Evolutionary conservation across 2,888 invertebrate genomes (phyloP).

Genomic region (Tenthredo livida): DNA sequence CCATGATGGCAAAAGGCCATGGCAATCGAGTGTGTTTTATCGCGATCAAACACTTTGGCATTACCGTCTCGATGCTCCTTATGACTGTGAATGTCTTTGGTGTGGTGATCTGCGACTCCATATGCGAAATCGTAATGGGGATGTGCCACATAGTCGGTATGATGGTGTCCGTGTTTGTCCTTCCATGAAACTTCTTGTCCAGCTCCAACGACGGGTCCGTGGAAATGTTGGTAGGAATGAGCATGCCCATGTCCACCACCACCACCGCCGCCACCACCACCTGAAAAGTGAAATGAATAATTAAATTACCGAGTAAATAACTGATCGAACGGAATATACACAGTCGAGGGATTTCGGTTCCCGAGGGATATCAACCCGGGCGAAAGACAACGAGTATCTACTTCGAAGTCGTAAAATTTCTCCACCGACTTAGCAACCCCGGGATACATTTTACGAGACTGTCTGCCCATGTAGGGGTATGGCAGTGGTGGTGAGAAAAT

Average conservation of each 20-base stretch:
- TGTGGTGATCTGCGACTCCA: slow-evolving; percentile 67
- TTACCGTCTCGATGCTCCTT: slow-evolving; percentile 69
- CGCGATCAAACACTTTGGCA: background rate
- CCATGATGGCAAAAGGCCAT: background rate
- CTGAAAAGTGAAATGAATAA: slow-evolving; percentile 41
- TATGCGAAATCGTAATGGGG: slow-evolving; percentile 67
- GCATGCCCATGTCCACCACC: slow-evolving; percentile 56
- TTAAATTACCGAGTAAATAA: slow-evolving; percentile 40
- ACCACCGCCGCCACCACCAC: slow-evolving; percentile 37
- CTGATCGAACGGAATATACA: slow-evolving; percentile 35
- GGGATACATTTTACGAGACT: slow-evolving; percentile 41
- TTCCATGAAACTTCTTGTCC: slow-evolving; percentile 66
- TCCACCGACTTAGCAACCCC: slow-evolving; percentile 36
- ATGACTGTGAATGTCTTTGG: slow-evolving; percentile 67
- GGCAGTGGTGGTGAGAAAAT: background rate
- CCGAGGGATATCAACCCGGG: slow-evolving; percentile 32
- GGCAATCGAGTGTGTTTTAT: background rate
- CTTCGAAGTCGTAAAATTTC: slow-evolving; percentile 47
- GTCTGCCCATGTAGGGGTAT: background rate
- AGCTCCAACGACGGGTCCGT: slow-evolving; percentile 55
- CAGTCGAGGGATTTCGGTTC: slow-evolving; percentile 22
- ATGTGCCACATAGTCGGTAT: slow-evolving; percentile 67
- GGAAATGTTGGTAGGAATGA: slow-evolving; percentile 62
- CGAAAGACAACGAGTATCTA: slow-evolving; percentile 31
- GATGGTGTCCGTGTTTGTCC: slow-evolving; percentile 66